Percentiles rank a stretch among this genome's conserved stretches.
phyloP scores from a whole-genome alignment of 2,888 invertebrate species.

The Habroteleia sp. region DNA sequence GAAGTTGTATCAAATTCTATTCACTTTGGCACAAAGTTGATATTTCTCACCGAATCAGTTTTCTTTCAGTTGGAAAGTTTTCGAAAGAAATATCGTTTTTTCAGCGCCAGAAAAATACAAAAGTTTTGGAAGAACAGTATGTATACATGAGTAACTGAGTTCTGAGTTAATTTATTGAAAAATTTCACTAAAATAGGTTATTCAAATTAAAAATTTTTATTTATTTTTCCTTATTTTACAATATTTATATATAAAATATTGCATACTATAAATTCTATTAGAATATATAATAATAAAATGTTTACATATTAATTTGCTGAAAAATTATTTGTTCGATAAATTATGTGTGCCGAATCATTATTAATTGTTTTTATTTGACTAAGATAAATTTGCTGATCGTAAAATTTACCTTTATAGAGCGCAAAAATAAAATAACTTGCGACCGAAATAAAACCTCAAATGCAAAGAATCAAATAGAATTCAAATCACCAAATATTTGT shows the following conservation, averaged over 20 bases:
- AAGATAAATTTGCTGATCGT: too few relatives aligned
- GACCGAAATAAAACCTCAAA: conserved; percentile 10
- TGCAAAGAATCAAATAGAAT: background rate
- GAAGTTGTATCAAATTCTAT: conserved; percentile 56
- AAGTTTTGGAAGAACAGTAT: conserved; percentile 69
- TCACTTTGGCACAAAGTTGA: conserved; percentile 67
- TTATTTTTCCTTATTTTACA: background rate
- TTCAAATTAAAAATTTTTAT: background rate
- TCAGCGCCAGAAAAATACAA: conserved; percentile 69
- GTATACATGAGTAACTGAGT: too few relatives aligned
- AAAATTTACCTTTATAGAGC: conserved; percentile 14
- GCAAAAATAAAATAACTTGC: conserved; percentile 14
- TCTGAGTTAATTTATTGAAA: too few relatives aligned
- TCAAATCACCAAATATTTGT: conserved; percentile 1
- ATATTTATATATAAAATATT: too few relatives aligned
- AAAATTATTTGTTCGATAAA: too few relatives aligned
- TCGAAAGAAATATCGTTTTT: conserved; percentile 64
- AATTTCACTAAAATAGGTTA: too few relatives aligned
- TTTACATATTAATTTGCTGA: too few relatives aligned
- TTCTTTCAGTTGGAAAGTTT: conserved; percentile 68
- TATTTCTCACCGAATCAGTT: conserved; percentile 68
- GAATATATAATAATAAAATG: too few relatives aligned
- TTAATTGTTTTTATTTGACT: too few relatives aligned
- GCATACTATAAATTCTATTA: too few relatives aligned
- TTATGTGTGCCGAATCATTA: too few relatives aligned